Evolutionary conservation across 1,140 invertebrate species (phyloP).

Genomic region (Chlorops oryzae): DNA sequence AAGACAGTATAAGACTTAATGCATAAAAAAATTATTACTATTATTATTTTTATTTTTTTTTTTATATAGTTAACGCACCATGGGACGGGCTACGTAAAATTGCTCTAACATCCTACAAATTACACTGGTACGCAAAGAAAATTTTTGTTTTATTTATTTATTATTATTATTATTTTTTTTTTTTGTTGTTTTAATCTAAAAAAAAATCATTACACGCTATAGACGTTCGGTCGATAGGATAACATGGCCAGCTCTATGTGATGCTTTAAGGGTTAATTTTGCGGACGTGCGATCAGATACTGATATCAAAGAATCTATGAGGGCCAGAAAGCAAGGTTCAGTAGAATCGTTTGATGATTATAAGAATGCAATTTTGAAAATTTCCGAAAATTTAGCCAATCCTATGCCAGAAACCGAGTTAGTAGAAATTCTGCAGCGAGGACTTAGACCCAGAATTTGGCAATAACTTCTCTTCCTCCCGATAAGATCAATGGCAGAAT

Average conservation of each 20-base stretch:
- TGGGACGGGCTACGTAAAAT: too few species aligned
- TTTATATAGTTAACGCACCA: too few species aligned
- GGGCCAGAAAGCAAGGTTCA: neutral
- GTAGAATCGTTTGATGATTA: slow-evolving; percentile 2
- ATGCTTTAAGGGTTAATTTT: neutral
- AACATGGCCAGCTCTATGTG: neutral
- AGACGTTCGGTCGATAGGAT: neutral
- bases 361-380: neutral
- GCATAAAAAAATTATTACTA: too few species aligned
- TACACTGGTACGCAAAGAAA: too few species aligned
- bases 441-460: neutral
- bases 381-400: neutral
- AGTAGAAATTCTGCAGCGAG: neutral
- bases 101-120: too few species aligned
- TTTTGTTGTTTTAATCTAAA: too few species aligned
- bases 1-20: too few species aligned
- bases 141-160: too few species aligned
- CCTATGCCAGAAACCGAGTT: neutral
- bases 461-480: neutral
- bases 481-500: too few species aligned
- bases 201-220: too few species aligned
- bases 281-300: neutral
- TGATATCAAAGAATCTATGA: neutral
- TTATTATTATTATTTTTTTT: too few species aligned
- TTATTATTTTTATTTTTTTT: too few species aligned